Base-by-base conservation (phyloP, 2,797 vertebrate species). In the Micromesistius poutassou region DNA sequence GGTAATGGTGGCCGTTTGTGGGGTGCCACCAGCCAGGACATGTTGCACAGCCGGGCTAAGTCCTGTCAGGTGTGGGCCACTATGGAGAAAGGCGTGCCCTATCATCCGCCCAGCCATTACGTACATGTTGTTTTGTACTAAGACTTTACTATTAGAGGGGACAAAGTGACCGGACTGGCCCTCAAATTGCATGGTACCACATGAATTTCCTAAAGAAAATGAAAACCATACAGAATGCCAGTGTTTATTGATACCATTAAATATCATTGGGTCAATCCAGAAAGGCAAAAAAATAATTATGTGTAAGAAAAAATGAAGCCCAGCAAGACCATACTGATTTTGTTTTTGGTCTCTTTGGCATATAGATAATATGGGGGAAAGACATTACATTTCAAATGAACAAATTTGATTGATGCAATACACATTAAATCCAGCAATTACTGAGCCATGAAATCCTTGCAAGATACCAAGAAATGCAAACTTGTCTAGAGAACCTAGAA, bases 121-220 rank as follows among this genome's bases (percentile, higher is more conserved):
- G 74, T 75, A 76, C 40, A 79, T 68, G 74, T 79, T 3, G 14
- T 74, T 82, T 35, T 78, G 77, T 55, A 76, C 42, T 71, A 78
- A 74, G 4, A 35, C 42, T 71, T 77, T 35, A 66, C 73, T 77
- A 75, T 73, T 71, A 33, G 74, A 46, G 71, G 50, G 76, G 68
- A 75, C 72, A 9, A 81, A 74, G 40, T 81, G 77, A 35, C 78
- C 80, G 55, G 30, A 55, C 36, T 81, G 71, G 19, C 77, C 77
- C 66, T 81, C 72, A 76, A 81, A 81, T 3, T 62, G 35, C 33
- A 76, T 38, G 38, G 80, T 76, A 71, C 46, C 22, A 33, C 62
- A 72, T 74, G 72, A 50, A 25, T n/a, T n/a, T 7, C 62, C 62
- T 68, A 22, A 68, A 68, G 1, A 8, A 68, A 68, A 40, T 40